Evolutionary conservation across 2,113 vertebrate genomes (phyloP).

Genomic region (Blennius ocellaris): DNA sequence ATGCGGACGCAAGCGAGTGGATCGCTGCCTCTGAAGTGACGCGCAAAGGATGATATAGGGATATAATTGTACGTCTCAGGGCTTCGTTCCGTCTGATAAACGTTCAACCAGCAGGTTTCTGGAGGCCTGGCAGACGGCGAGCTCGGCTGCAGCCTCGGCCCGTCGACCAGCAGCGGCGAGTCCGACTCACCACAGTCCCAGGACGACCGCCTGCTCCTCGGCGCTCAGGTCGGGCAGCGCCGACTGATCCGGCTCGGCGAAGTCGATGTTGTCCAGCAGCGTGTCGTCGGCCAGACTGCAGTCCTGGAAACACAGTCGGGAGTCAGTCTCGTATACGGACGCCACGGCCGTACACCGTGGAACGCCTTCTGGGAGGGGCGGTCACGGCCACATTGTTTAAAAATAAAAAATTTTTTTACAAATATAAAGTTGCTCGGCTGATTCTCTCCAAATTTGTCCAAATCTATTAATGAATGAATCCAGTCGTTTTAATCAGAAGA

Average conservation of each 20-base stretch:
- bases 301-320: constrained; percentile 79
- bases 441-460: no score
- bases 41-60: constrained; percentile 11
- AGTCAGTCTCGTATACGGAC: no score
- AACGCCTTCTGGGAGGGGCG: no score
- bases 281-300: constrained; percentile 91
- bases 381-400: no score
- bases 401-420: no score
- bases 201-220: constrained; percentile 94
- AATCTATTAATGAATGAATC: no score
- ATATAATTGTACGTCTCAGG: constrained; percentile 6
- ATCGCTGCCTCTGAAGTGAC: neutral
- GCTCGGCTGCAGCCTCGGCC: no score
- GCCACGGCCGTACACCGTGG: no score
- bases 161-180: neutral
- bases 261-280: constrained; percentile 88
- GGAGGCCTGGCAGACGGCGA: neutral
- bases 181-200: constrained; percentile 90
- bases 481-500: no score
- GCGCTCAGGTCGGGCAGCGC: constrained; percentile 89
- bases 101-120: neutral
- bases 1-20: no score
- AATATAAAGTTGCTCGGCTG: no score
- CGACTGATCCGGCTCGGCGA: constrained; percentile 88
- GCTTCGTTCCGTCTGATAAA: constrained; percentile 7